A percentile compares a stretch with the other conserved stretches of the same genome.
phyloP scores from a whole-genome alignment of 2,888 invertebrate genomes.

The Emesis furor region DNA sequence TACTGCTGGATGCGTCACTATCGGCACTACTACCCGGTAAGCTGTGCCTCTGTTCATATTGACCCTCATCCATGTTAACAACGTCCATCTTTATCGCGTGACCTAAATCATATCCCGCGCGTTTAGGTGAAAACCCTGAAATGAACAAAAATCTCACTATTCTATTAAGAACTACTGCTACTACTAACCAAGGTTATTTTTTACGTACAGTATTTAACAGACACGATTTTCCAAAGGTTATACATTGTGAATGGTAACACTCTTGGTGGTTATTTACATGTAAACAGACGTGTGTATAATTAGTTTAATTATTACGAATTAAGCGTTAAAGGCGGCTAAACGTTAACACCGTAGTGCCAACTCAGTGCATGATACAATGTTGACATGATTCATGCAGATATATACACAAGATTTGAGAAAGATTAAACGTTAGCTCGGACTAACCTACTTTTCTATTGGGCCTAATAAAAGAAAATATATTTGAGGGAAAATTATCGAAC shows the following conservation, averaged over 20 bases:
- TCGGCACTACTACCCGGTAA: constrained; percentile 84
- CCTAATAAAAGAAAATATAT: background rate
- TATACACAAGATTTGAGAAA: constrained; percentile 48
- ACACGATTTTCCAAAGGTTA: constrained; percentile 86
- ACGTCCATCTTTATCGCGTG: constrained; percentile 90
- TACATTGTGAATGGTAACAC: constrained; percentile 79
- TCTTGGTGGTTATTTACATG: constrained; percentile 80
- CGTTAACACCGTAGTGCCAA: constrained; percentile 84
- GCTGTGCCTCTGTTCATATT: constrained; percentile 85
- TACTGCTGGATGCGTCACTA: constrained; percentile 85
- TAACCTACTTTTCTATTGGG: constrained; percentile 41
- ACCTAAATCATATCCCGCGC: constrained; percentile 87
- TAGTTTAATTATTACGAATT: constrained; percentile 82
- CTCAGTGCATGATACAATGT: constrained; percentile 74
- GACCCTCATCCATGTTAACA: constrained; percentile 86
- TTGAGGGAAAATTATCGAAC: background rate
- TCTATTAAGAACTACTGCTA: constrained; percentile 61
- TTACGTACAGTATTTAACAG: constrained; percentile 84
- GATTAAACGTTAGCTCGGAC: constrained; percentile 55
- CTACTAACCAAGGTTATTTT: constrained; percentile 1
- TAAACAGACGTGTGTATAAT: constrained; percentile 82
- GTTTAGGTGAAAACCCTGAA: constrained; percentile 86
- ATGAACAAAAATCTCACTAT: constrained; percentile 76
- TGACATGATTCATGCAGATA: constrained; percentile 61
- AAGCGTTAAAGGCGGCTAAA: constrained; percentile 81